phyloP scores from a whole-genome alignment of 2,797 vertebrate genomes.

The Psittacula derbiana region DNA sequence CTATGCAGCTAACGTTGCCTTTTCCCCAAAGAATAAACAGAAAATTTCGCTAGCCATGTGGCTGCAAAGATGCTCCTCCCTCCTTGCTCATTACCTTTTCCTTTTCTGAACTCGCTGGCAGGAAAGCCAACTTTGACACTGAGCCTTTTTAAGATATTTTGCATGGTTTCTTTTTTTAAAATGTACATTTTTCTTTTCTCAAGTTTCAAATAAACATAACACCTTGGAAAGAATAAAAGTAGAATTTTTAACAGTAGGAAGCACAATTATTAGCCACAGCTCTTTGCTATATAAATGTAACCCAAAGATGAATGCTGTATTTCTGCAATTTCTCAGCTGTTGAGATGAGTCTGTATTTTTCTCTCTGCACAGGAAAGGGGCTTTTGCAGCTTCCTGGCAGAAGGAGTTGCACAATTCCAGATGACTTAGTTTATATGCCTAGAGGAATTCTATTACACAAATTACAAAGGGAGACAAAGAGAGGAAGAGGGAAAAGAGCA shows the following conservation, averaged over 20 bases:
- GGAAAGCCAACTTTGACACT: not conserved
- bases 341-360: not conserved
- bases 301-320: not conserved
- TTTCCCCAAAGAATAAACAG: not conserved
- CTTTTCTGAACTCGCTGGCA: not conserved
- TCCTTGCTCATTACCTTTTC: not conserved
- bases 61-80: slow-evolving; percentile 1
- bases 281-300: not conserved
- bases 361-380: not conserved
- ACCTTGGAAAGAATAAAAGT: not conserved
- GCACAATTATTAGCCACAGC: not conserved
- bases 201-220: not conserved
- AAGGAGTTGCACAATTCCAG: slow-evolving; percentile 38
- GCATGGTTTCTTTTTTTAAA: not conserved
- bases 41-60: slow-evolving; percentile 26
- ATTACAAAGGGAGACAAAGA: slow-evolving; percentile 20
- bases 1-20: slow-evolving; percentile 33
- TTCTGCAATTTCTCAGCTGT: not conserved
- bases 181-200: not conserved
- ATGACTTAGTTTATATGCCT: slow-evolving; percentile 21
- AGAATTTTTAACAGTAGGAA: not conserved
- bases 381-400: slow-evolving; percentile 36
- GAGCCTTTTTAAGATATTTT: not conserved
- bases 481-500: slow-evolving; percentile 18
- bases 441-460: slow-evolving; percentile 40